Percentiles rank a stretch among this genome's conserved stretches.
Conservation (phyloP, 2,797 vertebrate genomes). For the Melopsittacus undulatus region DNA sequence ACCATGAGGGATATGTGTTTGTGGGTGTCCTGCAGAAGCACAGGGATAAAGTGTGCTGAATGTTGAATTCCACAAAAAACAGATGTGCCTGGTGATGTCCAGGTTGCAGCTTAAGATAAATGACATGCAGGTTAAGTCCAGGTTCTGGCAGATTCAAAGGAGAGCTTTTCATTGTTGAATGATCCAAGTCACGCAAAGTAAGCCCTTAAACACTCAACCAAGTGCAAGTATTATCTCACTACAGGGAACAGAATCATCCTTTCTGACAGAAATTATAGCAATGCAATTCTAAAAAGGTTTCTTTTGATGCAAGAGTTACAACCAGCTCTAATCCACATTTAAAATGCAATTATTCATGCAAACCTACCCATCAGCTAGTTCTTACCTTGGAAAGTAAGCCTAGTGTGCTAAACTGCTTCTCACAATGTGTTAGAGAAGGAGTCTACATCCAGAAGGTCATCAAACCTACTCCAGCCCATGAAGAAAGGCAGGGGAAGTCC, state of each 20-base stretch:
- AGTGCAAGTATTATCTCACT: not conserved
- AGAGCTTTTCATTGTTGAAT: not conserved
- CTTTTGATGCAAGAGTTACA: not conserved
- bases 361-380: not conserved
- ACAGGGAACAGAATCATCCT: accelerated
- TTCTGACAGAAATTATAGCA: not conserved
- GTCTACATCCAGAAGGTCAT: not conserved
- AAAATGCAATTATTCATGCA: not conserved
- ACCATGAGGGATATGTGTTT: accelerated
- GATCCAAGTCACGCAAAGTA: not conserved
- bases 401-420: not conserved
- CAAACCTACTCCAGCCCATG: accelerated
- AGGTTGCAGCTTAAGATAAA: not conserved
- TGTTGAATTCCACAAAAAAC: not conserved
- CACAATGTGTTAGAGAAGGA: not conserved
- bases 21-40: not conserved
- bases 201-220: not conserved
- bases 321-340: not conserved
- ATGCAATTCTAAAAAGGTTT: not conserved
- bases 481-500: not conserved
- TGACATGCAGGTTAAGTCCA: not conserved
- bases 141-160: not conserved
- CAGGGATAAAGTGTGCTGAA: not conserved
- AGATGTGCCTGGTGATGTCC: not conserved
- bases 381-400: not conserved